Evolutionary conservation across 2,888 invertebrate species (phyloP).

Genomic region (Cheilosia impressa): DNA sequence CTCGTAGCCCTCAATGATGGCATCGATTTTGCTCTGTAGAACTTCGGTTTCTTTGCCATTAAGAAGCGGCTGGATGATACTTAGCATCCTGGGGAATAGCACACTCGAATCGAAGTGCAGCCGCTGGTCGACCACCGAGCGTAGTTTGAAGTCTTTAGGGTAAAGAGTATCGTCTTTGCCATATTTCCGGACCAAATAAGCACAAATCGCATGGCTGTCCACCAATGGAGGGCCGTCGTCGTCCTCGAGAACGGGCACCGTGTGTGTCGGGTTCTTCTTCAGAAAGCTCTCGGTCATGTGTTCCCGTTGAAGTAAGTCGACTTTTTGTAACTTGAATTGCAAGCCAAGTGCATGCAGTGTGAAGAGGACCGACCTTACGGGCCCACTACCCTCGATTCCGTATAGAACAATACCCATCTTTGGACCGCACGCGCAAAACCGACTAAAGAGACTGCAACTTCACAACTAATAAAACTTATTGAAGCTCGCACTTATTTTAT

Average conservation of each 20-base stretch:
- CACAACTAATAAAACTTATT: constrained; percentile 48
- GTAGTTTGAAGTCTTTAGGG: constrained; percentile 79
- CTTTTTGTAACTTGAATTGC: constrained; percentile 65
- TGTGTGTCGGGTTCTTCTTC: constrained; percentile 85
- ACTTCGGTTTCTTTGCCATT: constrained; percentile 77
- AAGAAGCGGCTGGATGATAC: not conserved
- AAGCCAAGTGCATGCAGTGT: constrained; percentile 79
- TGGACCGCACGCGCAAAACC: constrained; percentile 5
- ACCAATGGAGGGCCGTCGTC: constrained; percentile 77
- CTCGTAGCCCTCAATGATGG: constrained; percentile 78
- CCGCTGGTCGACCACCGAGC: constrained; percentile 79
- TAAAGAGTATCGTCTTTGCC: constrained; percentile 81
- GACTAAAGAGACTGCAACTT: constrained; percentile 23
- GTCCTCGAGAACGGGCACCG: constrained; percentile 80
- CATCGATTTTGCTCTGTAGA: constrained; percentile 77
- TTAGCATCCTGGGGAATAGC: constrained; percentile 31
- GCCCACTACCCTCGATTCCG: constrained; percentile 80
- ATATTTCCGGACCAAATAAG: constrained; percentile 85
- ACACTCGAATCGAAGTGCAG: constrained; percentile 83
- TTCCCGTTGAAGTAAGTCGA: constrained; percentile 78
- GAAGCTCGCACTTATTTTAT: constrained; percentile 50
- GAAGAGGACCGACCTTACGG: constrained; percentile 79
- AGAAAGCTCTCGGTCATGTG: constrained; percentile 77
- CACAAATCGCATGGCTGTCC: constrained; percentile 84
- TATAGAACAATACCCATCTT: constrained; percentile 77